phyloP scores from a whole-genome alignment of 2,797 vertebrate genomes.

The Prionace glauca region DNA sequence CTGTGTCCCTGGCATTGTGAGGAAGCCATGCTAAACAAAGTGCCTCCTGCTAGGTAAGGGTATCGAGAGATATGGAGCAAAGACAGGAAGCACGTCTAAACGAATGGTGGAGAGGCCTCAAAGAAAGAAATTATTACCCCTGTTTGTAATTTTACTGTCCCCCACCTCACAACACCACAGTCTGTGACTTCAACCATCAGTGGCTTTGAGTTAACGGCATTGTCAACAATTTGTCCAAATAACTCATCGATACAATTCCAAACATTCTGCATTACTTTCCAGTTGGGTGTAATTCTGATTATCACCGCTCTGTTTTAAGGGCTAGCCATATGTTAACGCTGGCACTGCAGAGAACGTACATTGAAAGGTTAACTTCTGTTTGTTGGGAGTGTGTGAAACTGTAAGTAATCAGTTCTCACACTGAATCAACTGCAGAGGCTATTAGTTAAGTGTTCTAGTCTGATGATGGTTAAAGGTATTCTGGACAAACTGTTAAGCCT shows the following conservation, averaged over 20 bases:
- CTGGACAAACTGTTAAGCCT: background rate
- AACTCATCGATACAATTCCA: background rate
- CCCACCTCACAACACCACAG: background rate
- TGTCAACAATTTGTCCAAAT: background rate
- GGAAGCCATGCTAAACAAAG: too few relatives aligned
- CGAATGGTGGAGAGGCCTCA: background rate
- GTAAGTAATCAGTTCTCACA: background rate
- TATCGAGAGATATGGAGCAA: background rate
- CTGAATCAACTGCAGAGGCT: background rate
- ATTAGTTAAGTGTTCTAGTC: background rate
- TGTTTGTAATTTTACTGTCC: background rate
- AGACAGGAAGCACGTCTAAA: background rate
- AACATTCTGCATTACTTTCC: background rate
- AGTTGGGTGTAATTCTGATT: background rate
- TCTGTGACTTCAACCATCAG: background rate
- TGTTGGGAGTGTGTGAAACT: background rate
- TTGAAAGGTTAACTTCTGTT: constrained; percentile 12
- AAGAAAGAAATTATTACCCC: background rate
- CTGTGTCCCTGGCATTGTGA: too few relatives aligned
- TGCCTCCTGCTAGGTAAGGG: too few relatives aligned
- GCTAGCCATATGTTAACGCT: background rate
- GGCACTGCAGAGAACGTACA: background rate
- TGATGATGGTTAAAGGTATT: background rate
- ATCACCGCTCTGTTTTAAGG: background rate
- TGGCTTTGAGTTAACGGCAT: background rate